A percentile compares a stretch with the other conserved stretches of the same genome.
Evolutionary conservation across 2,797 vertebrate species (phyloP).

Genomic region (Melanotaenia pygmaea): DNA sequence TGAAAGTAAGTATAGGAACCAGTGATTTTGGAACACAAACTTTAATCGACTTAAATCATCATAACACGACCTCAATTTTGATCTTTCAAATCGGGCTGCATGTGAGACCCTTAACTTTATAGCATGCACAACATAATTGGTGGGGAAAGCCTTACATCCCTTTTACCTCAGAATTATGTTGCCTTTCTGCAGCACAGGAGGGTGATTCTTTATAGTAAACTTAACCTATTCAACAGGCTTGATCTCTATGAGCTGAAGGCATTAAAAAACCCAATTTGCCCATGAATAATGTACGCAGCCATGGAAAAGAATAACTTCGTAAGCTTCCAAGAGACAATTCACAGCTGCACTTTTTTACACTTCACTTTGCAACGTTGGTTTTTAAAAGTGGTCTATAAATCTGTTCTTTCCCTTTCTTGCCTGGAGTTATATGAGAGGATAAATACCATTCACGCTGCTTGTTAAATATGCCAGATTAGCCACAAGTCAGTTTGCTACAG

Average conservation of each 20-base stretch:
- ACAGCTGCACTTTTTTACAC: background rate
- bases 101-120: slow-evolving; percentile 7
- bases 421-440: slow-evolving; percentile 16
- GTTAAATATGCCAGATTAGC: slow-evolving; percentile 17
- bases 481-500: background rate
- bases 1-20: background rate
- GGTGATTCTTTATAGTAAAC: slow-evolving; percentile 7
- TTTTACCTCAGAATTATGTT: background rate
- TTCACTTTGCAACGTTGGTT: background rate
- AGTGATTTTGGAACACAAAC: background rate
- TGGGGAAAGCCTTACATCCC: background rate
- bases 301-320: background rate
- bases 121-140: background rate
- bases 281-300: background rate
- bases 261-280: background rate
- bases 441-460: background rate
- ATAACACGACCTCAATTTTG: slow-evolving; percentile 3
- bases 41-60: slow-evolving; percentile 1
- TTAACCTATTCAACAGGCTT: background rate
- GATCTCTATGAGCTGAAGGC: background rate
- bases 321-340: background rate
- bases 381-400: slow-evolving; percentile 21
- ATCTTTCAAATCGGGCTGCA: background rate
- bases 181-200: background rate
- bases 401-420: slow-evolving; percentile 2